Evolutionary conservation across 2,888 invertebrate genomes (phyloP), one percentile per base, ranked within the genome.

Genomic region (Macaria notata): DNA sequence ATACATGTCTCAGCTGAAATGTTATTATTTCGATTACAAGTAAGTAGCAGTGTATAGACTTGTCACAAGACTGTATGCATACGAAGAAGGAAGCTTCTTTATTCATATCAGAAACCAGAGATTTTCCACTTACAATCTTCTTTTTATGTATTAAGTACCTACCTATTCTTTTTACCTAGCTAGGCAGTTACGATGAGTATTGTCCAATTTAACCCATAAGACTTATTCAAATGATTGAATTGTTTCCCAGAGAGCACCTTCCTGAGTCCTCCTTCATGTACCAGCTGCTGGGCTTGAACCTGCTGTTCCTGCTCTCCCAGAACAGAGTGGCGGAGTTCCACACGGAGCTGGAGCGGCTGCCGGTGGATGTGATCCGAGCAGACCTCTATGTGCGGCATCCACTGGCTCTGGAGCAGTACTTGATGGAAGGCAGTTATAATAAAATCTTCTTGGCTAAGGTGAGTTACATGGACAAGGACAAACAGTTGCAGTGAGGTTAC

Each of bases 381-480:
- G 98, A 99, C 81, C 95, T 97, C 19, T 99, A 98, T 82, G 98
- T 99, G 57, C 94, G 95, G 62, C 98, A 99, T 78, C 98, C 99
- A 0, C 93, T 99, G 8, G 97, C 98, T 6, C 93, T 99, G 75
- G 99, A 99, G 76, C 99, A 99, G 83, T 99, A 98, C 83, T 93
- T 99, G 54, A 99, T 99, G 99, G 99, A 99, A 84, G 99, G 99
- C 48, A 98, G 98, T 68, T 99, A 99, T 81, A 99, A 99, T 82
- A 99, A 99, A 88, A 97, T 98, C 55, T 98, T 98, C 79, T 92
- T 97, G 69, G 97, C 97, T 1, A 97, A 97, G 86, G 95, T 93
- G 42, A 31, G 44, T 36, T 43, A 0, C 31, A 19, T 19, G 19
- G 19, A 19, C 19, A 19, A 19, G 19, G 19, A 19, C 19, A 19